Evolutionary conservation across 2,113 vertebrate genomes (phyloP), one percentile per base, ranked within the genome.

Genomic region (Ictidomys tridecemlineatus): DNA sequence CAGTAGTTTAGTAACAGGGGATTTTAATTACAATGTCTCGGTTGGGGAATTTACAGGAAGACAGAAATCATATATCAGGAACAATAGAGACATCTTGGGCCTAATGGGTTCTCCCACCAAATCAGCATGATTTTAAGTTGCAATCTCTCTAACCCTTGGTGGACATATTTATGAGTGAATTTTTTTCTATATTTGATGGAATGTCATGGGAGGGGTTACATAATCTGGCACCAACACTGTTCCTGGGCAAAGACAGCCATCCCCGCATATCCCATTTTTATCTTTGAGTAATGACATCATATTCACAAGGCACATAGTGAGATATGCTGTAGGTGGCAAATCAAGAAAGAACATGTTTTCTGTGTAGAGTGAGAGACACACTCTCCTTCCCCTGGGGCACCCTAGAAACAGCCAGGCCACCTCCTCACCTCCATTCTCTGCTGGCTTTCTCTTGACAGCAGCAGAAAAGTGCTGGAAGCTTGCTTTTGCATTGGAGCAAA

Each of bases 211-310:
- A 77, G 34, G 63, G 13, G 48, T 70, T 89, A 85, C 32, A 22
- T 79, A 61, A 76, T 37, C 13, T 17, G 32, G 42, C 30, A 61
- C 58, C 63, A 86, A 67, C 8, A 45, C 73, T 4, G 48, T 85
- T 93, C 11, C 69, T 89, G 65, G 77, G 42, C 73, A 77, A 56
- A 89, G 53, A 18, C 12, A 48, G 17, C 22, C 51, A 16, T 86
- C 32, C 67, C 24, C 12, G 14, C 4, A 72, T 72, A 42, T 42
- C 70, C 24, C 37, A 53, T 42, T 77, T 89, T 94, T 92, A 37
- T 45, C 56, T 94, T 91, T 95, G 73, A 94, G 90, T 39, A 90
- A 78, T 67, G 14, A 91, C 89, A 93, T 93, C 39, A 53, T 56
- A 80, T 93, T 70, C 16, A 48, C 56, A 93, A 85, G 13, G 13